Conservation (phyloP, 2,888 invertebrate genomes). For the Drepanosiphum platanoidis region DNA sequence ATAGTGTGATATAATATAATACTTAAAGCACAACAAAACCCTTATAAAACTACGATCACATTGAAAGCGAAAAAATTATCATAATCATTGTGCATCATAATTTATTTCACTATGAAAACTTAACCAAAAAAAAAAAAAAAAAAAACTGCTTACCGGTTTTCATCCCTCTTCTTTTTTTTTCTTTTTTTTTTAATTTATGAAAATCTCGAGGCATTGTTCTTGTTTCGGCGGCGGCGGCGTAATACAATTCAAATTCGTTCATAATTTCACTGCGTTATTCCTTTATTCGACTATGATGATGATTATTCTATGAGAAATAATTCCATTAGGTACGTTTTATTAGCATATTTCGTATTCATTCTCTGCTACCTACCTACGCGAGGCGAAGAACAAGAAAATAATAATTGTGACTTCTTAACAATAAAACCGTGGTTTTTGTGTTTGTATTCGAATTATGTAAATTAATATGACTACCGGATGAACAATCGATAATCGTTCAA, state of each 20-base stretch:
- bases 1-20: too few relatives aligned
- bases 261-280: constrained; percentile 14
- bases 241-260: constrained; percentile 36
- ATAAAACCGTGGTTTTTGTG: too few relatives aligned
- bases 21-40: background rate
- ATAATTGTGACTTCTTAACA: background rate
- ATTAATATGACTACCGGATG: background rate
- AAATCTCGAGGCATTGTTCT: constrained; percentile 34
- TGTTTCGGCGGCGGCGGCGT: background rate
- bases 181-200: constrained; percentile 17
- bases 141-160: background rate
- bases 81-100: constrained; percentile 10
- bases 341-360: constrained; percentile 6
- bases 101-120: constrained; percentile 34
- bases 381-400: background rate
- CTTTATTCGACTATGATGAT: constrained; percentile 13
- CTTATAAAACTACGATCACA: background rate
- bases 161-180: constrained; percentile 20
- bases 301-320: constrained; percentile 15
- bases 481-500: background rate
- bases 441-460: background rate
- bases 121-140: too few relatives aligned
- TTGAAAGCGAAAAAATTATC: constrained; percentile 29
- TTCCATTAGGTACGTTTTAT: background rate
- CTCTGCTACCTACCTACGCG: background rate